phyloP scores from a whole-genome alignment of 2,888 invertebrate species.

The Formica aserva region DNA sequence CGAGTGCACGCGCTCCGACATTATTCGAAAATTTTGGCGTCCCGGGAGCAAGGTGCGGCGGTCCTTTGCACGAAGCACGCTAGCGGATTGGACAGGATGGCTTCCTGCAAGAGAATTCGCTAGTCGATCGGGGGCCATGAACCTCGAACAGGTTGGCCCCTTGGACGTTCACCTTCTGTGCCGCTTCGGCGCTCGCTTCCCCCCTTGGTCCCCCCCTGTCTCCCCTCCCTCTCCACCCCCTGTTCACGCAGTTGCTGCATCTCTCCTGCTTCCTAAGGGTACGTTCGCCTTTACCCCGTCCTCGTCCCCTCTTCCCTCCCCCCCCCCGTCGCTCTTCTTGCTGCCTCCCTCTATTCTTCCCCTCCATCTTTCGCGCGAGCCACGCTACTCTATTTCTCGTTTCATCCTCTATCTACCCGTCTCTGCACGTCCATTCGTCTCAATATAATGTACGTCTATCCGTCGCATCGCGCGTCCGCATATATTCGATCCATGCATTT shows the following conservation, averaged over 20 bases:
- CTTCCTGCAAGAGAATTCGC: constrained; percentile 79
- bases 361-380: constrained; percentile 35
- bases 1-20: background rate
- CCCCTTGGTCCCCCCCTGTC: constrained; percentile 45
- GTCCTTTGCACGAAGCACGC: constrained; percentile 71
- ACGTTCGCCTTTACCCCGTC: constrained; percentile 64
- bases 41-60: constrained; percentile 58
- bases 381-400: constrained; percentile 51
- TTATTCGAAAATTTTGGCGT: constrained; percentile 37
- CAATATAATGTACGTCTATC: constrained; percentile 17
- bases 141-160: constrained; percentile 86
- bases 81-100: constrained; percentile 81
- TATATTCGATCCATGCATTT: constrained; percentile 18
- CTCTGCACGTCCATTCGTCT: constrained; percentile 26
- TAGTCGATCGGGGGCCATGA: constrained; percentile 85
- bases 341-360: constrained; percentile 42
- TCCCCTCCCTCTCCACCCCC: constrained; percentile 62
- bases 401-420: constrained; percentile 36
- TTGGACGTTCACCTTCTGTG: constrained; percentile 85
- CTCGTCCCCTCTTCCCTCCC: constrained; percentile 39
- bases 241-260: constrained; percentile 64
- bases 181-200: constrained; percentile 71
- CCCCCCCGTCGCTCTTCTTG: constrained; percentile 35
- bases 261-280: constrained; percentile 70
- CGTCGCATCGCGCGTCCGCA: constrained; percentile 9